phyloP scores from a whole-genome alignment of 2,797 vertebrate species.

The Pseudopleuronectes americanus region DNA sequence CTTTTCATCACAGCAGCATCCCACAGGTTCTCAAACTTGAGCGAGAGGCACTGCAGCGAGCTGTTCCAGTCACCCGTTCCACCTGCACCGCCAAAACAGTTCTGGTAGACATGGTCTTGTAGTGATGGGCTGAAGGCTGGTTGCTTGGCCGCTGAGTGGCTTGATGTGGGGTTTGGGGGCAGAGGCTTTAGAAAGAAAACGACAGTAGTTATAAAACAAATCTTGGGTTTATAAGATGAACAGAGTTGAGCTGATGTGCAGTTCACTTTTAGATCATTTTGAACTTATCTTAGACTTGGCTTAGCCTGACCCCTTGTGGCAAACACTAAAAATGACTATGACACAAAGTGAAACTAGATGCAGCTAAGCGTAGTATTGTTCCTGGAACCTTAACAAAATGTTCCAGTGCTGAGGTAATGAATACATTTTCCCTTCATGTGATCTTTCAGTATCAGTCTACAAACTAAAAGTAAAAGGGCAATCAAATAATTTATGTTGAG shows the following conservation, averaged over 20 bases:
- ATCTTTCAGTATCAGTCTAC: constrained; percentile 6
- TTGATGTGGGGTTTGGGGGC: constrained; percentile 89
- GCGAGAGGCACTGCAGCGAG: constrained; percentile 88
- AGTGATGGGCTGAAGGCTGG: constrained; percentile 93
- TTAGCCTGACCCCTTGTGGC: constrained; percentile 64
- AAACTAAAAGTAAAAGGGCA: neutral
- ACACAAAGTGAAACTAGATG: constrained; percentile 26
- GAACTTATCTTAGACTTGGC: neutral
- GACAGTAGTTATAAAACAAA: neutral
- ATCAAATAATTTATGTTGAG: neutral
- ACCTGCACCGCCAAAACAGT: constrained; percentile 90
- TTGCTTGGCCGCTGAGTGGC: constrained; percentile 92
- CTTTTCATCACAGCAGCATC: constrained; percentile 97
- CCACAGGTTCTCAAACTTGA: constrained; percentile 98
- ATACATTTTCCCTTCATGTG: constrained; percentile 34
- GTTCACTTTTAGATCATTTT: neutral
- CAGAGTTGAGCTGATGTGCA: neutral
- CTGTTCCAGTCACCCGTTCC: constrained; percentile 94
- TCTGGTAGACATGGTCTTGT: constrained; percentile 96
- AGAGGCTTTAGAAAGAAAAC: constrained; percentile 84
- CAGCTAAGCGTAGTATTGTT: constrained; percentile 51
- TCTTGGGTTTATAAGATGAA: constrained; percentile 10
- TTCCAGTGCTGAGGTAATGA: constrained; percentile 56
- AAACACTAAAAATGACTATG: constrained; percentile 20
- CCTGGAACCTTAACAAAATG: constrained; percentile 57